A percentile compares a stretch with the other conserved stretches of the same genome.
Evolutionary conservation across 2,113 vertebrate species (phyloP).

Genomic region (Oreochromis tanganicae): DNA sequence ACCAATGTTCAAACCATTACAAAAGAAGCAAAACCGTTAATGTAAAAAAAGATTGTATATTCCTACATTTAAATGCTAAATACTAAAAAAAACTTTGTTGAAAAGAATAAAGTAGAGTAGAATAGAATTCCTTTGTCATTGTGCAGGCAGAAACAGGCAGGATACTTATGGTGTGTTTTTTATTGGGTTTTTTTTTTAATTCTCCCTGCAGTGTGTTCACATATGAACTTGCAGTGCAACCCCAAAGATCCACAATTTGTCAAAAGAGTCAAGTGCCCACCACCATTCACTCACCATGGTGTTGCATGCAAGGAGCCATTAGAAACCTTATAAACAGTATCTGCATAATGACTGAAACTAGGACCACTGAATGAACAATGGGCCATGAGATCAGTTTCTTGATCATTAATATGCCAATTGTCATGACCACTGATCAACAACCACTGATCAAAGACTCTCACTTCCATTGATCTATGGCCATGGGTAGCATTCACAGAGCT

Average conservation of each 20-base stretch:
- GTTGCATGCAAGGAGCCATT: not conserved
- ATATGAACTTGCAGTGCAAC: not conserved
- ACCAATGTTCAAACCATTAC: not conserved
- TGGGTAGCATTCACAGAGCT: not conserved
- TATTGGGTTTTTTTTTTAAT: fast-evolving
- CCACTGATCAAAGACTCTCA: not conserved
- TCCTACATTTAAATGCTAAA: not conserved
- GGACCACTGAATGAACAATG: not conserved
- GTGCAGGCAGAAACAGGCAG: not conserved
- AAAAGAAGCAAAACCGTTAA: not conserved
- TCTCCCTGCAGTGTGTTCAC: not conserved
- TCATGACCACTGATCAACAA: not conserved
- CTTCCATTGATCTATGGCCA: not conserved
- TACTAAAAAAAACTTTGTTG: not conserved
- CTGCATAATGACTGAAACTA: not conserved
- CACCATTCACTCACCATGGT: not conserved
- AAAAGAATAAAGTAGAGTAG: not conserved
- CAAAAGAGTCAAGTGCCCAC: not conserved
- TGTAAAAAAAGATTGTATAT: not conserved
- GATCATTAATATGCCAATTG: not conserved
- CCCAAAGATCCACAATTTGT: not conserved
- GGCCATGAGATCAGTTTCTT: not conserved
- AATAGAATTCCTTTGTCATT: not conserved
- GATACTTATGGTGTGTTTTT: not conserved
- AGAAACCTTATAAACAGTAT: not conserved